Percentiles rank a stretch among this genome's conserved stretches.
Evolutionary conservation across 2,888 invertebrate species (phyloP).

Genomic region (Ceriagrion tenellum): DNA sequence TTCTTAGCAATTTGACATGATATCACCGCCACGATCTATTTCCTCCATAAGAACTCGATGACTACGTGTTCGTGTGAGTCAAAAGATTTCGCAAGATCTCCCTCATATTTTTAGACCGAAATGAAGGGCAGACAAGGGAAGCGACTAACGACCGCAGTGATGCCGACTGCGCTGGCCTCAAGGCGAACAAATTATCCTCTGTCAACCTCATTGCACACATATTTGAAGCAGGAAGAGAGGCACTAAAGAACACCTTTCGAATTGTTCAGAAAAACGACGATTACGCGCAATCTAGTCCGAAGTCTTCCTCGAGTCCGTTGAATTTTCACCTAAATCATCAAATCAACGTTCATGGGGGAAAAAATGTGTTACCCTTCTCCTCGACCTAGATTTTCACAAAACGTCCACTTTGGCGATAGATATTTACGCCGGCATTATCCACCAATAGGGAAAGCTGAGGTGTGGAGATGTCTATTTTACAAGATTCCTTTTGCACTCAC

Average conservation of each 20-base stretch:
- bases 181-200: neutral
- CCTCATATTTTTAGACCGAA: neutral
- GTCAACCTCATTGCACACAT: neutral
- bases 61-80: neutral
- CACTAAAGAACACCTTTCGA: neutral
- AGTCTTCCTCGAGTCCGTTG: neutral
- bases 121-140: neutral
- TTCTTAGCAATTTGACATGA: too few relatives aligned
- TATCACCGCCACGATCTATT: neutral
- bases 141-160: neutral
- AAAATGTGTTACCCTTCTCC: neutral
- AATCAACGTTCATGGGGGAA: neutral
- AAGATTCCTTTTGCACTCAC: conserved; percentile 78
- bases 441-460: neutral
- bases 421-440: neutral
- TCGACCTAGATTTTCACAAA: neutral
- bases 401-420: neutral
- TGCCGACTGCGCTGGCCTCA: neutral
- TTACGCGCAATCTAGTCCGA: neutral
- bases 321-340: neutral
- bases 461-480: conserved; percentile 44
- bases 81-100: neutral
- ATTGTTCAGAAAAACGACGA: neutral
- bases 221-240: neutral
- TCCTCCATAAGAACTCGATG: neutral